Evolutionary conservation across 2,113 vertebrate species (phyloP), one percentile per base, ranked within the genome.

Genomic region (Dolichallabes microphthalmus): DNA sequence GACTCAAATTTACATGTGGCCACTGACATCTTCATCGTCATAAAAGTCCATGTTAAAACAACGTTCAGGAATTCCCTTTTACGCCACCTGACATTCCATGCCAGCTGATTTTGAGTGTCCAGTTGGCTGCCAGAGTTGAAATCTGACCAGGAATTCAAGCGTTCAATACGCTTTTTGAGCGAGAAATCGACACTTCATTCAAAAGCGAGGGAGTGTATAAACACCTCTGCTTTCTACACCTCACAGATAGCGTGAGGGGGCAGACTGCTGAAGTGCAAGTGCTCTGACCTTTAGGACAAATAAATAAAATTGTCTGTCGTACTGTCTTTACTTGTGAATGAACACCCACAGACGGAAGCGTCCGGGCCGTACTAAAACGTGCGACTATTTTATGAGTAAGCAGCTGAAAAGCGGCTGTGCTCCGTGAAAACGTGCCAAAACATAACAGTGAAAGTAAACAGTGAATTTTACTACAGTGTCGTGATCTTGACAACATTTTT

Each of bases 271-370:
- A 57, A 82, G 61, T 80, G 80, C 61, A 50, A 82, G 71, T 35
- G 71, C 52, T 63, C 68, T 86, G 63, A 86, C 69, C 88, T 89
- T 84, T 87, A 55, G 71, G 45, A 84, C 74, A 88, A 86, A 84
- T 58, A 78, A 45, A 89, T 39, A 69, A 50, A 82, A 83, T 8
- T 61, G 45, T 25, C 20, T 71, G n/a, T 68, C 77, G 35, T 58
- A 35, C 12, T 58, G 61, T 76, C 71, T 86, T 82, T 81, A 50
- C 74, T 20, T 84, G 30, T 15, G 39, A 2, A 57, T 76, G 1
- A 73, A 50, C 75, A 63, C 82, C 66, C 68, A 73, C 82, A 52
- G 9, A 30, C 15, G 15, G 6, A 76, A 52, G 61, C 22, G 1
- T 25, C 35, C 69, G 9, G 25, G 52, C 27, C 45, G 13, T 27